A percentile compares a stretch with the other conserved stretches of the same genome.
These are phyloP conservation scores for Urosaurus nigricauda DNA, from an alignment of 2,797 vertebrate genomes.

Conservation along the genomic window DNA sequence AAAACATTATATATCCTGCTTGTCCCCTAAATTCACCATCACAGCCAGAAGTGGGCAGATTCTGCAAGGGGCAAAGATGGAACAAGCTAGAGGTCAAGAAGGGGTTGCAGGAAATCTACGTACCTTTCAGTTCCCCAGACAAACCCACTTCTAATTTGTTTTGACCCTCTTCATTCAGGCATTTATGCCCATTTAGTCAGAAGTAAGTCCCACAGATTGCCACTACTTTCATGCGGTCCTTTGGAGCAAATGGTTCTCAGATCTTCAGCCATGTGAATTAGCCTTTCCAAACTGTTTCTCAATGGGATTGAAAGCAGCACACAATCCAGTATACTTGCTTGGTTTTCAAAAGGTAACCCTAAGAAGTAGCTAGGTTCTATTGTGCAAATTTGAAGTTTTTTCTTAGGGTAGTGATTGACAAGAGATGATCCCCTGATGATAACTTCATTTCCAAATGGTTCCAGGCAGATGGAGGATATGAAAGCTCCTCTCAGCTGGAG, in stretches of 20 bases:
- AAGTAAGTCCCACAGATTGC: not conserved
- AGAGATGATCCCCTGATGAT: not conserved
- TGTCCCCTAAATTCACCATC: not conserved
- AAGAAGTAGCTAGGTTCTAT: not conserved
- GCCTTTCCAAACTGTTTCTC: not conserved
- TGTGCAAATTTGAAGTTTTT: not conserved
- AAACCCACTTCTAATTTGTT: not conserved
- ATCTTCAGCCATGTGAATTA: not conserved
- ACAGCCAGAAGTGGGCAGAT: too few species aligned
- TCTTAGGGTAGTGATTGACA: not conserved
- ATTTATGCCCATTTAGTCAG: not conserved
- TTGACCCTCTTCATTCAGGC: conserved; percentile 9
- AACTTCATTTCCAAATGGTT: not conserved
- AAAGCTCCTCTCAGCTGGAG: not conserved
- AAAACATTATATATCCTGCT: too few species aligned
- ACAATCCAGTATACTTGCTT: not conserved
- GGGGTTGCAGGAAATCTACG: not conserved
- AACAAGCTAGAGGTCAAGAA: not conserved
- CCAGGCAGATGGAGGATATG: not conserved
- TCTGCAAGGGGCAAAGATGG: not conserved
- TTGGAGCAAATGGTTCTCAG: not conserved
- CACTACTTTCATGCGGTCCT: not conserved
- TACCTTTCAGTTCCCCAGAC: not conserved
- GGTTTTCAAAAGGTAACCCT: not conserved
- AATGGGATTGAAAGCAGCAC: not conserved